Percentiles rank a stretch among this genome's conserved stretches.
phyloP scores from a whole-genome alignment of 2,797 vertebrate species.

The Brachyrhaphis roseni region DNA sequence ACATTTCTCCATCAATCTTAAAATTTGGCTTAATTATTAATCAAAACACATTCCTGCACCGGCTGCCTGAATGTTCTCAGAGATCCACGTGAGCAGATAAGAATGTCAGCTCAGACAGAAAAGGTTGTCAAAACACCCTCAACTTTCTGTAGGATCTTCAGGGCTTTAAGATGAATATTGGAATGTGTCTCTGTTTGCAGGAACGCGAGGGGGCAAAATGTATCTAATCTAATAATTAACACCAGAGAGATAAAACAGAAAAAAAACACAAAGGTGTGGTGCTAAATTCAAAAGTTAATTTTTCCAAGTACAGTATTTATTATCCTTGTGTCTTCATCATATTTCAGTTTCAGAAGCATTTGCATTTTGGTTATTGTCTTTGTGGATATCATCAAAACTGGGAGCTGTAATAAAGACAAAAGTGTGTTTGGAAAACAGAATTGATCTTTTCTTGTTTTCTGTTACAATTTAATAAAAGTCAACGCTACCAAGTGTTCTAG shows the following conservation, averaged over 20 bases:
- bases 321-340: slow-evolving; percentile 13
- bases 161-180: slow-evolving; percentile 32
- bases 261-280: not conserved
- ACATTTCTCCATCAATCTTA: slow-evolving; percentile 70
- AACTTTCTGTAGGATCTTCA: slow-evolving; percentile 58
- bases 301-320: slow-evolving; percentile 8
- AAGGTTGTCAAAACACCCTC: slow-evolving; percentile 61
- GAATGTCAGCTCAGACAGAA: slow-evolving; percentile 44
- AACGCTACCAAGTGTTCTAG: not conserved
- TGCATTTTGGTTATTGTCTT: slow-evolving; percentile 8
- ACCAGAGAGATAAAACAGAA: slow-evolving; percentile 14
- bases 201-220: slow-evolving; percentile 50
- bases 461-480: not conserved
- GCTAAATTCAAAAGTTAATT: slow-evolving; percentile 10
- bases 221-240: slow-evolving; percentile 43
- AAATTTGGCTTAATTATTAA: slow-evolving; percentile 79
- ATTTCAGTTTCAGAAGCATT: slow-evolving; percentile 6
- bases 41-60: slow-evolving; percentile 77
- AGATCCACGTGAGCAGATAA: slow-evolving; percentile 67
- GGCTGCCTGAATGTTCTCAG: slow-evolving; percentile 57
- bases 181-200: slow-evolving; percentile 59
- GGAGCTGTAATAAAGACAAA: not conserved
- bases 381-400: not conserved
- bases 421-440: not conserved
- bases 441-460: slow-evolving; percentile 5